Evolutionary conservation across 2,797 vertebrate species (phyloP), one percentile per base, ranked within the genome.

Genomic region (Liasis olivaceus): DNA sequence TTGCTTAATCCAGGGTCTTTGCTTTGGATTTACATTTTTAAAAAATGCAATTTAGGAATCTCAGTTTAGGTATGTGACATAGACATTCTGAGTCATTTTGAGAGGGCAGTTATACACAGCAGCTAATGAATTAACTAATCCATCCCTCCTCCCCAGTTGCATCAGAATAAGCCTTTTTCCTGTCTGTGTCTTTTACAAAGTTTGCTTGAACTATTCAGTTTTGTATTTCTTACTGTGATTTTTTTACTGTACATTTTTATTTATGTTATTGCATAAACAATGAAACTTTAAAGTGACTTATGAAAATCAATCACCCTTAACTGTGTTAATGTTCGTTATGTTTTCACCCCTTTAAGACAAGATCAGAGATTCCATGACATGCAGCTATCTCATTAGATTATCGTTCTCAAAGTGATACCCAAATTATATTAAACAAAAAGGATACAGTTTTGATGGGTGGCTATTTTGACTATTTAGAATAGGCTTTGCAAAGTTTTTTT

Each of bases 121-220:
- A 42, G 36, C 36, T 42, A 77, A 81, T 81, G 20, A 47, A 47
- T 81, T 47, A 81, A 81, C 36, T 9, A 92, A 8, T 0, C 6
- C 15, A n/a, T 87, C 88, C 42, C 63, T 51, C 51, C 42, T 22
- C 13, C 28, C 0, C 63, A 31, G 90, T 92, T 97, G 96, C 97
- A 96, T 98, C 97, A 97, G 95, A 96, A 97, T 94, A 97, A 97
- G 93, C 62, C 72, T 94, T 93, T 90, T 89, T 47, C 93, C 26
- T 88, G 7, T 92, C 31, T 93, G 81, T 69, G 54, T 86, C 24
- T 47, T 93, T 90, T 95, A 90, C 51, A 72, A 12, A 59, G 85
- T 94, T 95, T 94, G 90, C 91, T 94, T 95, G 94, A 96, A 93
- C 56, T 87, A 72, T 31, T 58, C 86, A 77, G 8, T 89, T 0